Percentiles rank a stretch among this genome's conserved stretches.
Evolutionary conservation across 2,113 vertebrate genomes (phyloP).

Genomic region (Penelope pileata): DNA sequence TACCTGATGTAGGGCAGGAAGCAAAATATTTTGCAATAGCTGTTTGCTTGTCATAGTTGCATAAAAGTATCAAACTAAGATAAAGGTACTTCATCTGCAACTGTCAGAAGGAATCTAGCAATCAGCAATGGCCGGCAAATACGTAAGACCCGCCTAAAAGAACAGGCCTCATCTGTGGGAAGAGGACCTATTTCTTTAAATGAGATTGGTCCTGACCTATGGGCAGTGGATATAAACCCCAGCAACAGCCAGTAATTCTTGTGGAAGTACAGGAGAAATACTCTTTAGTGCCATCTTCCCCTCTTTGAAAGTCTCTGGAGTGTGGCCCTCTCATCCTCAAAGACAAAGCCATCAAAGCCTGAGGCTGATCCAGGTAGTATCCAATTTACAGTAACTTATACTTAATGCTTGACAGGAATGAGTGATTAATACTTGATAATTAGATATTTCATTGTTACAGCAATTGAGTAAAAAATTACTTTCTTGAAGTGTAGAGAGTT

Average conservation of each 20-base stretch:
- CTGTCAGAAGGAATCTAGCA: neutral
- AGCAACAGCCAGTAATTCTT: neutral
- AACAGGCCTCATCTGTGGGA: neutral
- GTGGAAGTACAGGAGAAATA: neutral
- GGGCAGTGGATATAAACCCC: neutral
- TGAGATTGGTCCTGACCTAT: neutral
- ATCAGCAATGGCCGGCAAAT: neutral
- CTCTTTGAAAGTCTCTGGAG: neutral
- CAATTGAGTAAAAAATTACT: neutral
- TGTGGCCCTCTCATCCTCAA: neutral
- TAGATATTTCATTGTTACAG: neutral
- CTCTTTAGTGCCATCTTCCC: accelerated
- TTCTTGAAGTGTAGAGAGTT: neutral
- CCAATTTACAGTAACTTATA: neutral
- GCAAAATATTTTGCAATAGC: neutral
- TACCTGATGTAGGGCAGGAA: neutral
- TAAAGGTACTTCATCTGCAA: neutral
- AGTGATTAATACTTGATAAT: neutral
- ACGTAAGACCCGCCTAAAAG: accelerated
- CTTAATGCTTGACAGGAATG: neutral
- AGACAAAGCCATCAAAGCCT: neutral
- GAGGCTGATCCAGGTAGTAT: neutral
- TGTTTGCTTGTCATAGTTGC: neutral
- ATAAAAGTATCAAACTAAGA: neutral
- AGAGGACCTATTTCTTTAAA: neutral